Percentiles rank a stretch among this genome's conserved stretches.
Conservation (phyloP, 2,113 vertebrate genomes). For the Morphnarchus princeps region DNA sequence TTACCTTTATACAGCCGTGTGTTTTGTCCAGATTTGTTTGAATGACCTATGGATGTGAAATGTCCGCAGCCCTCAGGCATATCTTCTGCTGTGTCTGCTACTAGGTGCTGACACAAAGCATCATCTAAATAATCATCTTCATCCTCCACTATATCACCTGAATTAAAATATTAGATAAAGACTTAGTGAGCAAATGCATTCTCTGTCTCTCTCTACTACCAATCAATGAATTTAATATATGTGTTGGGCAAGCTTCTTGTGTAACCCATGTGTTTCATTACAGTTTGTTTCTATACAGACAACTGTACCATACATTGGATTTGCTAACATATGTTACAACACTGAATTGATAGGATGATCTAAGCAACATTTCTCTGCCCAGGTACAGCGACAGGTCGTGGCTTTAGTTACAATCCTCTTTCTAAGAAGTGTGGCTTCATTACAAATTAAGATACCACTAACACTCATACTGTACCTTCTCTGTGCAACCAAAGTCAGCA, state of each 20-base stretch:
- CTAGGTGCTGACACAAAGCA: conserved; percentile 35
- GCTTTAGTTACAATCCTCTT: background rate
- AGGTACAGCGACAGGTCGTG: background rate
- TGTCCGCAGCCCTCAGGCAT: background rate
- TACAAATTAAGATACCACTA: background rate
- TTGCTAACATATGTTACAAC: background rate
- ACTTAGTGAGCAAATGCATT: background rate
- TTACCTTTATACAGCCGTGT: conserved; percentile 67
- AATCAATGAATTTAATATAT: background rate
- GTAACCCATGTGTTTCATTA: background rate
- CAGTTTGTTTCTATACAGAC: background rate
- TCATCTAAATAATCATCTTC: conserved; percentile 76
- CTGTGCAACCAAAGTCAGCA: background rate
- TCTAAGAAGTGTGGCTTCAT: background rate
- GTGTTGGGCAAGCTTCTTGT: background rate
- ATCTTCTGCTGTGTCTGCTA: conserved; percentile 53
- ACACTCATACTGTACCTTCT: background rate
- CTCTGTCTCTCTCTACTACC: background rate
- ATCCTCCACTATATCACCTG: conserved; percentile 78
- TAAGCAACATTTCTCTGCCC: background rate
- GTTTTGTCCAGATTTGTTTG: conserved; percentile 62
- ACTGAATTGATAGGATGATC: background rate
- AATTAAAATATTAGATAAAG: background rate
- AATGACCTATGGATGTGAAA: background rate
- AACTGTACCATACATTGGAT: background rate